These are phyloP conservation scores for Passer domesticus DNA, from an alignment of 2,113 vertebrate species.

Conservation along the genomic window DNA sequence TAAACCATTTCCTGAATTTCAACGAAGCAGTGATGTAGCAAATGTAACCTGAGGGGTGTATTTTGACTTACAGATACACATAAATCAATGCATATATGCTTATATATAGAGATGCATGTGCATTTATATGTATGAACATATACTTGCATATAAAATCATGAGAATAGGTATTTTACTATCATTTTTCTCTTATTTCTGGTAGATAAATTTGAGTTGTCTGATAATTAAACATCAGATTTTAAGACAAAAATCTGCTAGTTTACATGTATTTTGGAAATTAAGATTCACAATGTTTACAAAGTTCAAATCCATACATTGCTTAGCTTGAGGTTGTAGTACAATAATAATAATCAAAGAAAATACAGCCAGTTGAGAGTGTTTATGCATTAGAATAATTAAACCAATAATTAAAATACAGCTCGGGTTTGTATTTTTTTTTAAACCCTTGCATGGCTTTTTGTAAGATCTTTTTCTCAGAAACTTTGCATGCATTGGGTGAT, in stretches of 20 bases:
- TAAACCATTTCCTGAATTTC: constrained; percentile 17
- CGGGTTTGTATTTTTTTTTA: background rate
- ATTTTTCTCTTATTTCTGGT: background rate
- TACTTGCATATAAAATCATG: background rate
- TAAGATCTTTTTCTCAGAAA: background rate
- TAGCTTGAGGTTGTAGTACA: background rate
- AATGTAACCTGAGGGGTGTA: background rate
- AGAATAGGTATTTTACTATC: background rate
- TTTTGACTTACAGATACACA: background rate
- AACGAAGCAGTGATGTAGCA: background rate
- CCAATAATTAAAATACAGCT: background rate
- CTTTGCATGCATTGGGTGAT: constrained; percentile 24
- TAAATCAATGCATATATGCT: rapidly evolving
- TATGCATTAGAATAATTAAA: background rate
- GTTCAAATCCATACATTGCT: background rate
- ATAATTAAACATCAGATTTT: background rate
- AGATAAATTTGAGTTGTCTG: background rate
- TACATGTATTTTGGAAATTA: background rate
- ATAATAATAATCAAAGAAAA: background rate
- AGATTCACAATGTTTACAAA: background rate
- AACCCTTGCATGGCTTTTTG: constrained; percentile 35
- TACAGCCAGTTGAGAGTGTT: background rate
- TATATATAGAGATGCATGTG: background rate
- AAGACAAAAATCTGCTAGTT: background rate
- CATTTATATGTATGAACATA: background rate